Evolutionary conservation across 1,140 invertebrate genomes (phyloP), one percentile per base, ranked within the genome.

Genomic region (Diploscapter pachys): DNA sequence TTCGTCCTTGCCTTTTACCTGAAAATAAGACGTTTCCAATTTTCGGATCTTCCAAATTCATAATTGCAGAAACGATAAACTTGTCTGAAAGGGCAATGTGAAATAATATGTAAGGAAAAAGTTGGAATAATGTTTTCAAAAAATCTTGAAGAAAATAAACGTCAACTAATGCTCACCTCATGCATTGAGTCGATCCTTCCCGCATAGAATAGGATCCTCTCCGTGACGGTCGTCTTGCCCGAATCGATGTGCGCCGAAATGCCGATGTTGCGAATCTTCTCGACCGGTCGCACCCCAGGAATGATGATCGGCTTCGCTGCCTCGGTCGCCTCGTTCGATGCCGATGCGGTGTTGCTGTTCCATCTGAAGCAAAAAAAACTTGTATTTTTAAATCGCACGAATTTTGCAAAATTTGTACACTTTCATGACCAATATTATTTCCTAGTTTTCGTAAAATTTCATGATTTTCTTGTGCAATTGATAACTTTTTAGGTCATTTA

Each of bases 171-270:
- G 5, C 89, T 92, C 0, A 96, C 92, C 92, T 93, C 97, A 86
- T 99, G 97, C 95, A 99, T 99, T 86, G 93, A 89, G 54, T 90
- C 89, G 81, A 99, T 97, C 86, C 93, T 89, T 2, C 97, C 97
- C 53, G 96, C 97, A 83, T 99, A 99, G 88, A 91, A 99, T 49
- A 99, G 88, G 83, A 99, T 94, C 86, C 97, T 89, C 88, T 99
- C 97, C 4, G 97, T 99, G 31, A 99, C 88, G 8, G 97, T 99
- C 8, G 97, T 99, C 89, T 99, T 99, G 0, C 97, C 97, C 66
- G 95, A 98, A 88, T 99, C 97, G 84, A 99, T 99, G 85, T 99
- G 97, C 66, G 97, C 97, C 2, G 96, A 99, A 82, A 99, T 98
- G 31, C 79, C 79, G 57, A 80, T 80, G 72, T 80, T 80, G 69